Evolutionary conservation across 2,888 invertebrate species (phyloP).

Genomic region (Lobophora halterata): DNA sequence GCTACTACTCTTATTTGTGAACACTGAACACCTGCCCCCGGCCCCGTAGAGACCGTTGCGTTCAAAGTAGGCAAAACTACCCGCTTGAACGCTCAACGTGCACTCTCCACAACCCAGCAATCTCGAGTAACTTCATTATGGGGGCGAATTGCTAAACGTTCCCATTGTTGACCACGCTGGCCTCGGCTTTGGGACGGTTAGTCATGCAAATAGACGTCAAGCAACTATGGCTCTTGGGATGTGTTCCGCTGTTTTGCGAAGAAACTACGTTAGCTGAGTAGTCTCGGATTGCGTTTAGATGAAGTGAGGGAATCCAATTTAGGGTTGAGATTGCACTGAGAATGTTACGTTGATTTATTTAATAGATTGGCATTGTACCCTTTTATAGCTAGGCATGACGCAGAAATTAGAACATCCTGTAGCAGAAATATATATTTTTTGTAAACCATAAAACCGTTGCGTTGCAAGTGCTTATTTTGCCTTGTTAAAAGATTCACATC

Average conservation of each 20-base stretch:
- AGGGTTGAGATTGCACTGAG: conserved; percentile 4
- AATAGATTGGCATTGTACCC: too few species aligned
- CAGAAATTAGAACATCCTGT: too few species aligned
- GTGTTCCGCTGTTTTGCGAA: conserved; percentile 39
- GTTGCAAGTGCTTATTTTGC: conserved; percentile 6
- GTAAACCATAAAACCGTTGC: conserved; percentile 2
- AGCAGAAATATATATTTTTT: too few species aligned
- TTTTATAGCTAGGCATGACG: too few species aligned
- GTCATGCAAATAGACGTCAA: conserved; percentile 71
- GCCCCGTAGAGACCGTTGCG: conserved; percentile 6
- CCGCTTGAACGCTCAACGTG: conserved; percentile 12
- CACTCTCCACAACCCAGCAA: conserved; percentile 45
- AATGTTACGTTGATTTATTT: conserved; percentile 4
- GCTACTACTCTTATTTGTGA: too few species aligned
- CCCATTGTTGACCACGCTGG: conserved; percentile 65
- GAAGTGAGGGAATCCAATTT: conserved; percentile 27
- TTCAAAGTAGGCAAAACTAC: background rate
- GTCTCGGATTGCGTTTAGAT: conserved; percentile 26
- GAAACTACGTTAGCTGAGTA: conserved; percentile 34
- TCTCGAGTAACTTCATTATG: conserved; percentile 77
- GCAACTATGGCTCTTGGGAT: conserved; percentile 49
- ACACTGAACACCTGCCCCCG: too few species aligned
- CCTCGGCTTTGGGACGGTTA: conserved; percentile 58
- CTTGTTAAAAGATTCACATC: conserved; percentile 20
- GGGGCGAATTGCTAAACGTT: conserved; percentile 74